Percentiles rank a stretch among this genome's conserved stretches.
These are phyloP conservation scores for Saguinus imperator DNA, from an alignment of 2,113 vertebrate genomes.

Conservation along the genomic window DNA sequence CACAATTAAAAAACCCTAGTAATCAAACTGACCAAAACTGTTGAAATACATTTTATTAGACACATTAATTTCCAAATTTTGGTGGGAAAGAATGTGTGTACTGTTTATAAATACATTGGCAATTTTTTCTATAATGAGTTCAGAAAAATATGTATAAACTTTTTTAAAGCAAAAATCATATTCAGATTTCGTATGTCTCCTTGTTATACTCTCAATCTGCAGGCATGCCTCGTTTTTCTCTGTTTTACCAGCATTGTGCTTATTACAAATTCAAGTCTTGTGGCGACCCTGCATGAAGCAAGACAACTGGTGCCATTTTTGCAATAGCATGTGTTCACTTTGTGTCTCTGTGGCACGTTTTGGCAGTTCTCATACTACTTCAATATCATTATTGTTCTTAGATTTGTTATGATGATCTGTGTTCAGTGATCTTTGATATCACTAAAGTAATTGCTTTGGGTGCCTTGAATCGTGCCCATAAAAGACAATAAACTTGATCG, in stretches of 20 bases:
- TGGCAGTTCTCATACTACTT: background rate
- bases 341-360: background rate
- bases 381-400: background rate
- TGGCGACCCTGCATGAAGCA: background rate
- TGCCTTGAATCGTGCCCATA: background rate
- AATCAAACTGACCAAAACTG: background rate
- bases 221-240: background rate
- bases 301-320: background rate
- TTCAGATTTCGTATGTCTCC: background rate
- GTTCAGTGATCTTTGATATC: background rate
- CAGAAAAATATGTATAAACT: background rate
- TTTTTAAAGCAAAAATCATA: background rate
- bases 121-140: background rate
- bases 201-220: background rate
- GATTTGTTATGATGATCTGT: background rate
- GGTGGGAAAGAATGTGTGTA: background rate
- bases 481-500: background rate
- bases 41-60: background rate
- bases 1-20: background rate
- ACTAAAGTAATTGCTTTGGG: background rate
- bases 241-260: background rate
- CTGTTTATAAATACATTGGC: background rate
- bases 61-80: conserved; percentile 9
- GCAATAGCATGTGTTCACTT: background rate
- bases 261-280: background rate